phyloP scores from a whole-genome alignment of 2,888 invertebrate genomes.

The Steinernema scapterisci region DNA sequence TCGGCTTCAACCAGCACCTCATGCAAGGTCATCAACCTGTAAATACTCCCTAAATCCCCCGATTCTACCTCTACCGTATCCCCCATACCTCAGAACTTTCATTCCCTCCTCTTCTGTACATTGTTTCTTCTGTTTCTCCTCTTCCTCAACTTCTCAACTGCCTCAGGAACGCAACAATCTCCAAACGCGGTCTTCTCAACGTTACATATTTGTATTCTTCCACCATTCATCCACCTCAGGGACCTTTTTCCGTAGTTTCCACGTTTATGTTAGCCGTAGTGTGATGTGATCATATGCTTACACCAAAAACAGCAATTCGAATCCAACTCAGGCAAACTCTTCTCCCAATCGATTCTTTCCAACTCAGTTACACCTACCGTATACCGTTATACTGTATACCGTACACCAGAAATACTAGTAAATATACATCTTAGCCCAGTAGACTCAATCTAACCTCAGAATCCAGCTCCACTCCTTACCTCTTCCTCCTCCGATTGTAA shows the following conservation, averaged over 20 bases:
- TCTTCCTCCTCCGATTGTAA: neutral
- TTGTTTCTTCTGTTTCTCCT: neutral
- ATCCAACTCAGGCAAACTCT: neutral
- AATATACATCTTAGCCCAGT: no score
- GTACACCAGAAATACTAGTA: no score
- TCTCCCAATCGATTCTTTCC: conserved; percentile 1
- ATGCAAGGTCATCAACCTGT: conserved; percentile 16
- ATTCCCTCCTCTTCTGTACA: conserved; percentile 13
- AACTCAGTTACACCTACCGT: no score
- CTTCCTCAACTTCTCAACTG: neutral
- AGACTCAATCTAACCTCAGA: neutral
- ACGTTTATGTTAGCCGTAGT: neutral
- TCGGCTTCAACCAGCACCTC: conserved; percentile 9
- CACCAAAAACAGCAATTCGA: neutral
- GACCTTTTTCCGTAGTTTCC: neutral
- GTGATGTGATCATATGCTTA: no score
- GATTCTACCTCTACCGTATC: conserved; percentile 15
- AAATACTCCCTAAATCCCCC: neutral
- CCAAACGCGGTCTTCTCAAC: conserved; percentile 19
- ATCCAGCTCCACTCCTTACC: neutral
- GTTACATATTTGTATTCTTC: neutral
- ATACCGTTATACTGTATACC: no score
- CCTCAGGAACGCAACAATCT: conserved; percentile 25
- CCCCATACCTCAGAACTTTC: conserved; percentile 17
- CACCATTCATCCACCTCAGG: neutral